Evolutionary conservation across 2,888 invertebrate genomes (phyloP), one percentile per base, ranked within the genome.

Genomic region (Mayetiola destructor): DNA sequence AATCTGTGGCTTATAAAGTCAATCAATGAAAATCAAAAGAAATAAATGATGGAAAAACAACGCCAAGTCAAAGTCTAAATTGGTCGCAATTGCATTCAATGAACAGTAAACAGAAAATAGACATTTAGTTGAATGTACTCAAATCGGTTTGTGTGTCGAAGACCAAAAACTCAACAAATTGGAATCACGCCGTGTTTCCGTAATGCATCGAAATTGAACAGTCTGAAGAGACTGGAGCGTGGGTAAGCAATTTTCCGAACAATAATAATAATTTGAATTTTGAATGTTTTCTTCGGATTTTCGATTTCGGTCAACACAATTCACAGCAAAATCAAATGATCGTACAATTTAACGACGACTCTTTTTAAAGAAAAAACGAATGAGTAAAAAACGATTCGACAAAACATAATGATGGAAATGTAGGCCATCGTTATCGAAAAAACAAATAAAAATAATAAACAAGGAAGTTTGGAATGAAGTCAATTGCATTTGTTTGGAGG

Each of bases 1-100:
- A 48, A 48, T 48, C 27, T 48, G 48, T 48, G 48, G 48, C 27
- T 48, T 48, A 27, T 23, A 48, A 48, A 48, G 48, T 48, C 48
- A 48, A 27, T 48, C 48, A 48, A 48, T 27, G 37, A 37, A 21
- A 39, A 39, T 40, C 2, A 10, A 9, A 12, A 10, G 21, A 21
- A 40, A 40, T n/a, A 21, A 21, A 23, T 40, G 39, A 18, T 9
- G 10, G 32, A 32, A 32, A 10, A 32, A 10, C 32, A 32, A 9
- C n/a, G n/a, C n/a, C n/a, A n/a, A n/a, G n/a, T n/a, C n/a, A n/a
- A n/a, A n/a, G n/a, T n/a, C n/a, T n/a, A n/a, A n/a, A n/a, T n/a
- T n/a, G n/a, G n/a, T n/a, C n/a, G n/a, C n/a, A n/a, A n/a, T n/a
- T n/a, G n/a, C n/a, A n/a, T n/a, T n/a, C n/a, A n/a, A n/a, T n/a